A percentile compares a stretch with the other conserved stretches of the same genome.
These are phyloP conservation scores for Contarinia nasturtii DNA, from an alignment of 1,140 invertebrate species.

Conservation along the genomic window DNA sequence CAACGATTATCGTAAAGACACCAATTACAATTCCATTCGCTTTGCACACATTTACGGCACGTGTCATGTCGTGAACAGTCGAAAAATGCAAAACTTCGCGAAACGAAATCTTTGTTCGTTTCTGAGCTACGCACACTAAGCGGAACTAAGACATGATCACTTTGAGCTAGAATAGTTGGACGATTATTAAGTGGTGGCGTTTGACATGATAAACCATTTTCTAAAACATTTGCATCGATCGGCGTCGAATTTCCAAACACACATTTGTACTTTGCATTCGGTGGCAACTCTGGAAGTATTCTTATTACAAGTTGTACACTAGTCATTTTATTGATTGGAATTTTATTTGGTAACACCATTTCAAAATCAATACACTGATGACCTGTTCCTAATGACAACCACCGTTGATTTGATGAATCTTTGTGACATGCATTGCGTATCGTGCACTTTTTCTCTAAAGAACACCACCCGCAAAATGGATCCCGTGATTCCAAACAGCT, in stretches of 20 bases:
- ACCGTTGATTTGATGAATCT: slow-evolving; percentile 75
- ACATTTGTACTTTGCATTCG: slow-evolving; percentile 83
- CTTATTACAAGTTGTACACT: slow-evolving; percentile 74
- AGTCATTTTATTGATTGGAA: slow-evolving; percentile 68
- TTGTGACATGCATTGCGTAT: slow-evolving; percentile 74
- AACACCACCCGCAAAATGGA: slow-evolving; percentile 97
- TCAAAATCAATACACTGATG: slow-evolving; percentile 94
- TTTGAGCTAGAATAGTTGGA: slow-evolving; percentile 55
- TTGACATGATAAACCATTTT: slow-evolving; percentile 61
- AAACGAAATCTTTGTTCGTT: slow-evolving; percentile 91
- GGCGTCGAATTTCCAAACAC: slow-evolving; percentile 71
- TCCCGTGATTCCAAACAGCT: slow-evolving; percentile 80
- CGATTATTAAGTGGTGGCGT: slow-evolving; percentile 60
- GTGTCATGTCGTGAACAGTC: slow-evolving; percentile 78
- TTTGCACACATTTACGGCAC: slow-evolving; percentile 69
- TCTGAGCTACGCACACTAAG: slow-evolving; percentile 67
- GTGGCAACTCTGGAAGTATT: slow-evolving; percentile 70
- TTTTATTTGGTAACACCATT: slow-evolving; percentile 72
- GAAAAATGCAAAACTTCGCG: slow-evolving; percentile 81
- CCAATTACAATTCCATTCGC: slow-evolving; percentile 87
- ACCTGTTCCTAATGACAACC: slow-evolving; percentile 77
- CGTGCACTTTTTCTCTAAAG: slow-evolving; percentile 82
- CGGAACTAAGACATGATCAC: slow-evolving; percentile 79
- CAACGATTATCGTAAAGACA: slow-evolving; percentile 91
- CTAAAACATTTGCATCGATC: slow-evolving; percentile 66